A percentile compares a stretch with the other conserved stretches of the same genome.
These are phyloP conservation scores for Hippocampus comes DNA, from an alignment of 2,113 vertebrate species.

Conservation along the genomic window DNA sequence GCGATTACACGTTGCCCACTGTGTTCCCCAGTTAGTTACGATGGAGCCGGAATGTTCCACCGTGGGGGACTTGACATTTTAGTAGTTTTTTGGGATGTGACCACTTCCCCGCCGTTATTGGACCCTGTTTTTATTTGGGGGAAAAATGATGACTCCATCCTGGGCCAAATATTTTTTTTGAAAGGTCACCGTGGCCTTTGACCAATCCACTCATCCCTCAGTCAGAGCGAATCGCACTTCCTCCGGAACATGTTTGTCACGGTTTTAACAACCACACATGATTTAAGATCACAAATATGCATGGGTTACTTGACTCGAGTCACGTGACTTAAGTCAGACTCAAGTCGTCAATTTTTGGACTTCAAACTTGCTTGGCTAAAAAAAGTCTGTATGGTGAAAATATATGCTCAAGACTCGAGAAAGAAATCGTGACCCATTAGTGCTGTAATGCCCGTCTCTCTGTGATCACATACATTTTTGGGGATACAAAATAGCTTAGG, in stretches of 20 bases:
- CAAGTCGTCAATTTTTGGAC: neutral
- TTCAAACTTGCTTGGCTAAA: neutral
- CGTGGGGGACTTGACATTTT: neutral
- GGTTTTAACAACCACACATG: neutral
- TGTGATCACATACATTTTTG: neutral
- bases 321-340: neutral
- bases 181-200: conserved; percentile 2
- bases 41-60: neutral
- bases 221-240: neutral
- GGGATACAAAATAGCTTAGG: neutral
- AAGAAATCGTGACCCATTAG: neutral
- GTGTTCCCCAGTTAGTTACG: neutral
- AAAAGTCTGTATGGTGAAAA: neutral
- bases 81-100: neutral
- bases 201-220: neutral
- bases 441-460: neutral
- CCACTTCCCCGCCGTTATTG: neutral
- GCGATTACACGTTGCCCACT: neutral
- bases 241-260: neutral
- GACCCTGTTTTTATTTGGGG: neutral
- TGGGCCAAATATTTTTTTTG: neutral
- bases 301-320: neutral
- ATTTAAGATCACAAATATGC: neutral
- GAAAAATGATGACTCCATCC: neutral
- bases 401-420: neutral